Evolutionary conservation across 2,113 vertebrate genomes (phyloP), one percentile per base, ranked within the genome.

Genomic region (Epinephelus moara): DNA sequence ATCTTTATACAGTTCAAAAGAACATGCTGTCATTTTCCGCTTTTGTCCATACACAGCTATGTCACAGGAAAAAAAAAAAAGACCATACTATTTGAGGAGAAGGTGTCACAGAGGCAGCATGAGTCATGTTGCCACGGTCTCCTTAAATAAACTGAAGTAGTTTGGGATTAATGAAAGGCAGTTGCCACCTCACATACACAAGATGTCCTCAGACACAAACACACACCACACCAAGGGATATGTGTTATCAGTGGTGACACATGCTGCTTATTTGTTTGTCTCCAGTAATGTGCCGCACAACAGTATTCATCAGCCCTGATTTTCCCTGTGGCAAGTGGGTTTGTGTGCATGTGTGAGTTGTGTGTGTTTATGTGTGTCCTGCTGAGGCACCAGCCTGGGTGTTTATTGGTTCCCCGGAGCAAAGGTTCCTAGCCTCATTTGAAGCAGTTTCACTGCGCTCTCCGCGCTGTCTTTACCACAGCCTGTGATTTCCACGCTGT

Each of bases 291-390:
- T 89, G 75, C 83, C 77, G 75, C 93, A 86, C 92, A 90, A 93
- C 94, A 93, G 94, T 88, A 91, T 95, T 96, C 87, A 93, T 94
- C 91, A 89, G 75, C 63, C 53, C 85, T 94, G 87, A 90, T 84
- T 85, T 88, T 91, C 92, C 84, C 84, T 52, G 72, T 68, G 89
- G 88, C 80, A 63, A 49, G 56, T 55, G n/a, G 64, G 49, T 77
- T 68, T 79, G 56, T 82, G 69, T 78, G 78, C 80, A 21, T 76
- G 53, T 76, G 81, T 82, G 11, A 60, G 57, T 18, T 59, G 12
- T 23, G 72, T 86, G 70, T 79, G 47, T 80, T 74, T 70, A 18
- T 17, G 6, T 73, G 64, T 73, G 78, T 80, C 80, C 66, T 82
- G 78, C 78, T 69, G 80, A 78, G 70, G 67, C 55, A 37, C 67